A percentile compares a stretch with the other conserved stretches of the same genome.
These are phyloP conservation scores for Campylorhamphus procurvoides DNA, from an alignment of 2,113 vertebrate genomes.

Conservation along the genomic window DNA sequence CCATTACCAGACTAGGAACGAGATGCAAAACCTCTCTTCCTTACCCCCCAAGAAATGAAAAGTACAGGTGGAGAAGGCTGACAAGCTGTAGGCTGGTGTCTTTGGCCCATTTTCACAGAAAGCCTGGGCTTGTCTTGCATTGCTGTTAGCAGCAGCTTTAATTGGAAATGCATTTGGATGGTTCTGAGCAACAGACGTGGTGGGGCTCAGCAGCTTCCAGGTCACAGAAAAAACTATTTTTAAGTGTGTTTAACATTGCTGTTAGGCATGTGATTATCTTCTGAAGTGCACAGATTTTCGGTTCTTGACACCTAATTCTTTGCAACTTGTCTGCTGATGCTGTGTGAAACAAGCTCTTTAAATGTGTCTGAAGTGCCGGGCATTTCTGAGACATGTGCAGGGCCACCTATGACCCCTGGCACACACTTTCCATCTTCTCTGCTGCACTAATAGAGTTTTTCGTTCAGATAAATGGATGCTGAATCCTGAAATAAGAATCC, in stretches of 20 bases:
- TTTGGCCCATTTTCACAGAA: not conserved
- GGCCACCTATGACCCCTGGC: not conserved
- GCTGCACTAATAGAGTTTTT: not conserved
- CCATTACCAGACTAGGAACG: not conserved
- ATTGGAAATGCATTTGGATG: not conserved
- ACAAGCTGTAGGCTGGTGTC: not conserved
- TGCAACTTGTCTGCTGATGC: not conserved
- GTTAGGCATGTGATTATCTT: not conserved
- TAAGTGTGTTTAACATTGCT: not conserved
- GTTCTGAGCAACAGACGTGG: accelerated
- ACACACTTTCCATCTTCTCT: not conserved
- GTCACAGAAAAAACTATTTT: conserved; percentile 11
- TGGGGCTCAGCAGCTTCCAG: not conserved
- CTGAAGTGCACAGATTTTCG: conserved; percentile 12
- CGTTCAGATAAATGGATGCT: not conserved
- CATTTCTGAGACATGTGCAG: not conserved
- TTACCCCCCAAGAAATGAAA: not conserved
- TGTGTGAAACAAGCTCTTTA: not conserved
- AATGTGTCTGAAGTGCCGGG: not conserved
- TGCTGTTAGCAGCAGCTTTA: not conserved
- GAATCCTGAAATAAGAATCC: not conserved
- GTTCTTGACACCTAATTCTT: not conserved
- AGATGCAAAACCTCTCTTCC: not conserved
- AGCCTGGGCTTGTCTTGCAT: not conserved
- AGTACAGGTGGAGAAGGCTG: not conserved